Evolutionary conservation across 2,113 vertebrate genomes (phyloP), one percentile per base, ranked within the genome.

Genomic region (Cyanoramphus novaezelandiae): DNA sequence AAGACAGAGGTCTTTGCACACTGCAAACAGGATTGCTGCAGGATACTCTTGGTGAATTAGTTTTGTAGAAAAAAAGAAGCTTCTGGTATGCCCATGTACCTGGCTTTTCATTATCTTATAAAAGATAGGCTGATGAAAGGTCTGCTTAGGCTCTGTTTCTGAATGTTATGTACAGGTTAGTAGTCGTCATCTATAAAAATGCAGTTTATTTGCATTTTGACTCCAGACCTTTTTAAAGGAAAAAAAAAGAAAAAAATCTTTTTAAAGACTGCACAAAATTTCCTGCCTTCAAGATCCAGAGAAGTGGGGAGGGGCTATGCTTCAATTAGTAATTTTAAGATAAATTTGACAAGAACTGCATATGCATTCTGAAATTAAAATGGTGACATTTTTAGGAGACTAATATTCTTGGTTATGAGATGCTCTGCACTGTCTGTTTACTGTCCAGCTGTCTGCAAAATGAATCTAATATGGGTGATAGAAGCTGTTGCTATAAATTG

Each of bases 81-180:
- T 57, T 52, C 39, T 69, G 27, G 5, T 44, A 21, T 35, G 16
- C 37, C 10, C 28, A 17, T 0, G 0, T 57, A 35, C 41, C 8
- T 57, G 37, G 11, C 43, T 87, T 23, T 55, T 62, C 29, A 7
- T 69, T 82, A 18, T 53, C 49, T 82, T 87, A 16, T 18, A 80
- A 55, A 33, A 65, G 44, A 16, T 20, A 10, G 19, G 5, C 23
- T 86, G 43, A 29, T 76, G 31, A 31, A 77, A 63, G 28, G 23
- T 70, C 37, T 92, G 53, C 85, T 57, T 59, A 9, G n/a, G 23
- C 2, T 10, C 37, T 62, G 3, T 71, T 88, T 62, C 44, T 83
- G 49, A 60, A 62, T 41, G 3, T 69, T 64, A 29, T 6, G 8
- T 62, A 10, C 29, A 65, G 67, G 25, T 7, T 77, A 43, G 16